A percentile compares a stretch with the other conserved stretches of the same genome.
Conservation (phyloP, 2,888 invertebrate species). For the Bellardia pandia region DNA sequence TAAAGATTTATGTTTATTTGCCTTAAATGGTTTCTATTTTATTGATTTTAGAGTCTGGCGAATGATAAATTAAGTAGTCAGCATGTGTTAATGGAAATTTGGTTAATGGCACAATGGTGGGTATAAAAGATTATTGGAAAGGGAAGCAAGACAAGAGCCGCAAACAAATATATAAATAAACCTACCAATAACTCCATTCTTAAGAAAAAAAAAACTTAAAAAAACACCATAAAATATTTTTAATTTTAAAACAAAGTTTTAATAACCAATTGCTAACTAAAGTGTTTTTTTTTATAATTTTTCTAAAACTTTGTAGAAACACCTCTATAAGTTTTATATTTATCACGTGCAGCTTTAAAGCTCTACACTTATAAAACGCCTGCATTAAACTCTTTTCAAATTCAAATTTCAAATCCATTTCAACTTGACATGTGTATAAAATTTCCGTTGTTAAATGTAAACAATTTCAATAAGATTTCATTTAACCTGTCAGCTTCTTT, state of each 20-base stretch:
- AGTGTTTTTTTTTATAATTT: too few relatives aligned
- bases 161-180: too few relatives aligned
- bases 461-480: conserved; percentile 19
- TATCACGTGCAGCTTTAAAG: background rate
- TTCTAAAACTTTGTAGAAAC: too few relatives aligned
- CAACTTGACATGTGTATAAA: conserved; percentile 4
- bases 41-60: conserved; percentile 39
- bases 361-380: background rate
- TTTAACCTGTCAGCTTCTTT: conserved; percentile 51
- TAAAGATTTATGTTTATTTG: conserved; percentile 41
- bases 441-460: background rate
- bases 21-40: conserved; percentile 5
- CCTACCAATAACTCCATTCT: too few relatives aligned
- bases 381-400: background rate
- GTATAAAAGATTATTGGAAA: background rate
- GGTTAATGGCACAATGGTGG: background rate
- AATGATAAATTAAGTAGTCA: conserved; percentile 37
- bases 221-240: background rate
- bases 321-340: too few relatives aligned
- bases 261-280: too few relatives aligned
- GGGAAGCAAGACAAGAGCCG: background rate
- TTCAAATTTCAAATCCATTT: background rate
- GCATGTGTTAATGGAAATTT: conserved; percentile 44
- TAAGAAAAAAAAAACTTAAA: background rate
- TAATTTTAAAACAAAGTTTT: too few relatives aligned